Conservation (phyloP, 1,140 invertebrate genomes). For the Ostrea denselamellosa region DNA sequence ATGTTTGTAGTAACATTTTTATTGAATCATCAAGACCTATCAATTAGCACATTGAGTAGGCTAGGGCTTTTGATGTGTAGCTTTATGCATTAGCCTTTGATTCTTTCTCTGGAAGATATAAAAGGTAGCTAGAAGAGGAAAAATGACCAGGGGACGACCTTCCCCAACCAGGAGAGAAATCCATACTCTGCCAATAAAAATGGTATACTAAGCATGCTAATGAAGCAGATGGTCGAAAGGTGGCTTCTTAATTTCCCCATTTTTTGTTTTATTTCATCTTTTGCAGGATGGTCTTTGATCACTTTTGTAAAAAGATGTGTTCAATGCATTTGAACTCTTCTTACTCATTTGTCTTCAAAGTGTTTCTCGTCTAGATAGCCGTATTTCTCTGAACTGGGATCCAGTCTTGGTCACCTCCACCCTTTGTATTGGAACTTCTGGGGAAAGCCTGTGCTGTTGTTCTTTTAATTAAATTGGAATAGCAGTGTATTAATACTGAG, state of each 20-base stretch:
- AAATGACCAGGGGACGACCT: slow-evolving; percentile 3
- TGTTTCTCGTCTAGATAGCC: slow-evolving; percentile 11
- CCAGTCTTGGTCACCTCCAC: not conserved
- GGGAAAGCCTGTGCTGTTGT: slow-evolving; percentile 36
- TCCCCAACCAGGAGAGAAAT: not conserved
- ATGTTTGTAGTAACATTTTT: slow-evolving; percentile 37
- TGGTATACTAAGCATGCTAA: slow-evolving; percentile 18
- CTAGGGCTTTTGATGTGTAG: slow-evolving; percentile 19
- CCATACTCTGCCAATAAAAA: not conserved
- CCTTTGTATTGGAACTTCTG: slow-evolving; percentile 17
- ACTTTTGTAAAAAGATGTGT: slow-evolving; percentile 2
- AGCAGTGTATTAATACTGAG: slow-evolving; percentile 22
- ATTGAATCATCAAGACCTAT: slow-evolving; percentile 37
- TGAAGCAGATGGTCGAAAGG: slow-evolving; percentile 14
- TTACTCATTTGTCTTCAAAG: not conserved
- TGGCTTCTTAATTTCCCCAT: slow-evolving; percentile 3
- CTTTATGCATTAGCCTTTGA: not conserved
- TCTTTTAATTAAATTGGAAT: slow-evolving; percentile 48
- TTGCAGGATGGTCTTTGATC: not conserved
- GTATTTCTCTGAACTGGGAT: not conserved
- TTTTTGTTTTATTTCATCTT: slow-evolving; percentile 6
- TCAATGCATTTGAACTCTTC: not conserved
- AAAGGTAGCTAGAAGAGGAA: not conserved
- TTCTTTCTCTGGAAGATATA: slow-evolving; percentile 16
- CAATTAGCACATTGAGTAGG: slow-evolving; percentile 28